phyloP scores from a whole-genome alignment of 2,888 invertebrate genomes.

The Stenoptilia bipunctidactyla region DNA sequence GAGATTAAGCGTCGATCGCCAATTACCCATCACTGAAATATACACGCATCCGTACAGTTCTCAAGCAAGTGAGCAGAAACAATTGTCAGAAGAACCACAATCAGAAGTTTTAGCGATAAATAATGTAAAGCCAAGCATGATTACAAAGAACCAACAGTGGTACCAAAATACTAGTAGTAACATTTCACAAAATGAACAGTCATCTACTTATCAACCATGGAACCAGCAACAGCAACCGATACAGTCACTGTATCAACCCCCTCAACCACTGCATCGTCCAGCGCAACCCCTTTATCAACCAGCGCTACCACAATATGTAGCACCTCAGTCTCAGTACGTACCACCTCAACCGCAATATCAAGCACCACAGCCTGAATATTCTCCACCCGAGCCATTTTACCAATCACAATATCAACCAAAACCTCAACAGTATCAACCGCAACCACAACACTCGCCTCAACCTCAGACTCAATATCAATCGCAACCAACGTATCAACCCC shows the following conservation, averaged over 20 bases:
- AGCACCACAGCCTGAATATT: constrained; percentile 1
- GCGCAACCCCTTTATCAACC: constrained; percentile 20
- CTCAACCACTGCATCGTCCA: constrained; percentile 19
- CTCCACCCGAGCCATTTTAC: too few relatives aligned
- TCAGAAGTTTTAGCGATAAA: constrained; percentile 53
- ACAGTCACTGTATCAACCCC: constrained; percentile 15
- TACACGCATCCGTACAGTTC: constrained; percentile 41
- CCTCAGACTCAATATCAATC: background rate
- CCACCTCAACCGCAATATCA: constrained; percentile 17
- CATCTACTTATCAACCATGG: constrained; percentile 28
- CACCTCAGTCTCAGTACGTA: constrained; percentile 1
- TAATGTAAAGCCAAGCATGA: constrained; percentile 57
- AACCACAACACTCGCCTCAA: background rate
- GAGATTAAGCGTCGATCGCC: constrained; percentile 54
- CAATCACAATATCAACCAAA: too few relatives aligned
- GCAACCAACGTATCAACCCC: constrained; percentile 9
- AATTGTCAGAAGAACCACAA: constrained; percentile 48
- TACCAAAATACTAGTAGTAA: constrained; percentile 45
- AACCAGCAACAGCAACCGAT: constrained; percentile 22
- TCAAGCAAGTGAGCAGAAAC: constrained; percentile 39
- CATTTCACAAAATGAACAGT: constrained; percentile 24
- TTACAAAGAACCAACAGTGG: constrained; percentile 54
- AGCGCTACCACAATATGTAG: constrained; percentile 8
- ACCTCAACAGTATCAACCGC: background rate
- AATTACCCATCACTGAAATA: constrained; percentile 42